A percentile compares a stretch with the other conserved stretches of the same genome.
Evolutionary conservation across 1,140 invertebrate genomes (phyloP).

Genomic region (Polypedilum vanderplanki): DNA sequence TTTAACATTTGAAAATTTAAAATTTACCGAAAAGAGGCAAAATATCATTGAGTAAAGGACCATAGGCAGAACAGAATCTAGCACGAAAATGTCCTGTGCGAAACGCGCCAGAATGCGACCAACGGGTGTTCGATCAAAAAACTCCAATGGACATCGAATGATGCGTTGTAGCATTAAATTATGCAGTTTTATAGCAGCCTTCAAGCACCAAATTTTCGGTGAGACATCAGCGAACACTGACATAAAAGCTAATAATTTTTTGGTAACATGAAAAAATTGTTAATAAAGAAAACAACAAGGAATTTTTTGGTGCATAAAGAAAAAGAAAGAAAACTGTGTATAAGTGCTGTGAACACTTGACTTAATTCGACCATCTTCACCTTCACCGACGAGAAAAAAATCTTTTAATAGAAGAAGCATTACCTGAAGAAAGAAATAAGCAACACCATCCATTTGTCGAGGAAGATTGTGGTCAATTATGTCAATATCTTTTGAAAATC

Average conservation of each 20-base stretch:
- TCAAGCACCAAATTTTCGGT: conserved; percentile 42
- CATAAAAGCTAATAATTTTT: background rate
- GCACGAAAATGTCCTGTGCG: conserved; percentile 67
- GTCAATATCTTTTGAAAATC: conserved; percentile 63
- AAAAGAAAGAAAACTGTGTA: no score
- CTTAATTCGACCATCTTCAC: no score
- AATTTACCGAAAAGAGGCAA: conserved; percentile 34
- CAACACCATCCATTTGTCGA: conserved; percentile 31
- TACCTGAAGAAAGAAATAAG: conserved; percentile 29
- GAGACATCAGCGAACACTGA: background rate
- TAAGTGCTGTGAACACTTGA: no score
- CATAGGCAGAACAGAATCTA: conserved; percentile 63
- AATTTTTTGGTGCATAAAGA: no score
- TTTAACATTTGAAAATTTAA: background rate
- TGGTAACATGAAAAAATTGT: no score
- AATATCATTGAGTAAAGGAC: conserved; percentile 36
- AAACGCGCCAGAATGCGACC: conserved; percentile 75
- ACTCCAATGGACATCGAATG: conserved; percentile 62
- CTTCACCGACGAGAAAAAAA: no score
- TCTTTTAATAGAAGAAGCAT: background rate
- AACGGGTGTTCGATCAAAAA: conserved; percentile 75
- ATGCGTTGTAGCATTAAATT: conserved; percentile 61
- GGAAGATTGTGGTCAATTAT: conserved; percentile 56
- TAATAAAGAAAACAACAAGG: no score
- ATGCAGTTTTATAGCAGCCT: conserved; percentile 66